Percentiles rank a stretch among this genome's conserved stretches.
Conservation (phyloP, 2,797 vertebrate species). For the Tokudaia muenninki region DNA sequence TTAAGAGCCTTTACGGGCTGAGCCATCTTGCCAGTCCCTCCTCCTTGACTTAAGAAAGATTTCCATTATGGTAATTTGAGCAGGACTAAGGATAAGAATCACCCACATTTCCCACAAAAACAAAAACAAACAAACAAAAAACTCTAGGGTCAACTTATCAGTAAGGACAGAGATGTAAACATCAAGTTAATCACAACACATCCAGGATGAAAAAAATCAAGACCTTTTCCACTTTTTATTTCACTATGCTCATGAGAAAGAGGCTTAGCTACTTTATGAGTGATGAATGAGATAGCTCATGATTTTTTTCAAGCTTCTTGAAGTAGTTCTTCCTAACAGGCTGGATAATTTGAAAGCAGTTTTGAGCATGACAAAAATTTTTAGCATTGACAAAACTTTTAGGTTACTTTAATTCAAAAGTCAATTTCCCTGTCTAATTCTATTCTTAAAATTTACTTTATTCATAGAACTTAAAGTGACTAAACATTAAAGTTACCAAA, state of each 20-base stretch:
- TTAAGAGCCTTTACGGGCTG: not conserved
- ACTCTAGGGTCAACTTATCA: not conserved
- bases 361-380: conserved; percentile 43
- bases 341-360: conserved; percentile 40
- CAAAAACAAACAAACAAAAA: not conserved
- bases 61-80: conserved; percentile 22
- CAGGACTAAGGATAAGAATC: conserved; percentile 22
- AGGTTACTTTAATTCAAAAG: conserved; percentile 46
- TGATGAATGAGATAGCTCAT: conserved; percentile 17
- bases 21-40: not conserved
- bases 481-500: conserved; percentile 43
- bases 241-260: conserved; percentile 14
- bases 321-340: conserved; percentile 8
- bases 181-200: conserved; percentile 31
- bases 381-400: conserved; percentile 38
- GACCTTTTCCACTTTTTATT: conserved; percentile 46
- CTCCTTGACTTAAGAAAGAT: not conserved
- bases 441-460: conserved; percentile 51
- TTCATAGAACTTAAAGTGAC: not conserved
- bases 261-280: not conserved
- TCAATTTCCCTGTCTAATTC: conserved; percentile 48
- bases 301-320: conserved; percentile 32
- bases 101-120: conserved; percentile 37
- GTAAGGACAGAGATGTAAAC: conserved; percentile 35
- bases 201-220: not conserved